A percentile compares a stretch with the other conserved stretches of the same genome.
These are phyloP conservation scores for Morelia viridis DNA, from an alignment of 2,797 vertebrate genomes.

Conservation along the genomic window DNA sequence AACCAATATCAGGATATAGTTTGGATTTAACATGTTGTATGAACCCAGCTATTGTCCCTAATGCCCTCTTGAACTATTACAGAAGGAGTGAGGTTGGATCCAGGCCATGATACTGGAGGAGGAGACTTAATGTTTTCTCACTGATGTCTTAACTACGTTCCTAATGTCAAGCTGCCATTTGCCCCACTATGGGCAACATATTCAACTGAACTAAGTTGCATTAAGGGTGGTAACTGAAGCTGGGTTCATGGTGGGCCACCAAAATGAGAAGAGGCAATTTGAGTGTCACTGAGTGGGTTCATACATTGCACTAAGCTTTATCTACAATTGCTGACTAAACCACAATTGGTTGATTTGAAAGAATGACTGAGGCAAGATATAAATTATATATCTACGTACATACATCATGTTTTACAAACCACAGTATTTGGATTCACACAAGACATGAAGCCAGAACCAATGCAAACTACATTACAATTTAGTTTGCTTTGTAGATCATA, in stretches of 20 bases:
- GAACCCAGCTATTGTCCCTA: neutral
- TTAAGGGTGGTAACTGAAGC: neutral
- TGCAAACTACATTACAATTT: too few relatives aligned
- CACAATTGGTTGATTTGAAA: too few relatives aligned
- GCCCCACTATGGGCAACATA: neutral
- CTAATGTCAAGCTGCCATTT: neutral
- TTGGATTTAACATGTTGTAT: neutral
- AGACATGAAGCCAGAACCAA: too few relatives aligned
- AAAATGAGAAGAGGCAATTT: neutral
- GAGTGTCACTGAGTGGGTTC: neutral
- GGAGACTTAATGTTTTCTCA: neutral
- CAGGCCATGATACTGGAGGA: neutral
- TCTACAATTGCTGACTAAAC: too few relatives aligned
- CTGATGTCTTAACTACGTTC: neutral
- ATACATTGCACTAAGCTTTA: too few relatives aligned
- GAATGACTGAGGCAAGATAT: too few relatives aligned
- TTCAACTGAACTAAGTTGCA: neutral
- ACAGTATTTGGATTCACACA: too few relatives aligned
- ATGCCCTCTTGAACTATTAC: neutral
- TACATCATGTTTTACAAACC: too few relatives aligned
- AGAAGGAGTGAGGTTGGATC: neutral
- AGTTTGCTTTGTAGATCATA: neutral
- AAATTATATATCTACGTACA: too few relatives aligned
- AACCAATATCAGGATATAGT: neutral
- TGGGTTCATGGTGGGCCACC: neutral